Evolutionary conservation across 2,888 invertebrate genomes (phyloP).

Genomic region (Athetis lepigone): DNA sequence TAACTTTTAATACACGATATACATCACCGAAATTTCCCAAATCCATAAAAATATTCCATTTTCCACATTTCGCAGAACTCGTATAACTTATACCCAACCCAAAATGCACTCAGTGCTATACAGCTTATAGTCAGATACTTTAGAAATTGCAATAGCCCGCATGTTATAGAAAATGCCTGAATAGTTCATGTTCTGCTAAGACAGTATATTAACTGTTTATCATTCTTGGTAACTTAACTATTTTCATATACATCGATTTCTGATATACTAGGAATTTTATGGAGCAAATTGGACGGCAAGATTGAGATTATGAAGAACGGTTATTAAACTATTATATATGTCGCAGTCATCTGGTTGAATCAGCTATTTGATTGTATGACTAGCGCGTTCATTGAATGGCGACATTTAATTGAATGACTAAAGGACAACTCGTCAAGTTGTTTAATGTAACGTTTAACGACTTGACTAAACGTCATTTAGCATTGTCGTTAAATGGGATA

Average conservation of each 20-base stretch:
- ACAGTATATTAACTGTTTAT: constrained; percentile 21
- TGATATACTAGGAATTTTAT: constrained; percentile 17
- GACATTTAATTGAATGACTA: no score
- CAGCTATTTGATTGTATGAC: no score
- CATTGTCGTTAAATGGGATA: no score
- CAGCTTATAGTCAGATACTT: constrained; percentile 51
- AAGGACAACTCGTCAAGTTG: no score
- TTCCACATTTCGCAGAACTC: not conserved
- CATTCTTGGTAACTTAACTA: constrained; percentile 26
- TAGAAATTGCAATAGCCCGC: constrained; percentile 58
- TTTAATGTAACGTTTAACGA: no score
- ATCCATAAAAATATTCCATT: not conserved
- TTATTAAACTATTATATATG: no score
- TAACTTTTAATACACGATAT: no score
- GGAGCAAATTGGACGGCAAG: not conserved
- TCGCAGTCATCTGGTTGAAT: no score
- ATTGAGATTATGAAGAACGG: no score
- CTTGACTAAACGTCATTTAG: no score
- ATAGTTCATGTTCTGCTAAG: constrained; percentile 31
- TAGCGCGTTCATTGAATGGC: no score
- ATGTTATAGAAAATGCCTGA: constrained; percentile 52
- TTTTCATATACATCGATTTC: constrained; percentile 35
- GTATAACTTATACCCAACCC: constrained; percentile 36
- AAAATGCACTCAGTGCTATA: constrained; percentile 50
- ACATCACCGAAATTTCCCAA: not conserved